Conservation (phyloP, 2,797 vertebrate species). For the Paedocypris micromegethes region DNA sequence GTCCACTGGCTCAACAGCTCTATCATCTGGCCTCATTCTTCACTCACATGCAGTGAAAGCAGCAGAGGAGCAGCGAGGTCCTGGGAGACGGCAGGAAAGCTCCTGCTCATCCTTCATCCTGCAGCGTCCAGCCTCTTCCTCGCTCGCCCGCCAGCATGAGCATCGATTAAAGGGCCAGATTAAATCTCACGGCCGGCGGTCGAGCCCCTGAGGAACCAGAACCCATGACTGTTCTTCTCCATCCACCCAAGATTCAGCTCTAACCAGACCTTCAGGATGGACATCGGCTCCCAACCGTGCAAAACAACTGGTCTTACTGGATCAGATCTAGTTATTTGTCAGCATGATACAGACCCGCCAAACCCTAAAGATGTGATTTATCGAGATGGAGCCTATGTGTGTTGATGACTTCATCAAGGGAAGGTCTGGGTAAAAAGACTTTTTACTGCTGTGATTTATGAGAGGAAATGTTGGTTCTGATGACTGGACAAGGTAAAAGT, state of each 20-base stretch:
- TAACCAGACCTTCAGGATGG: no score
- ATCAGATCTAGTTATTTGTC: neutral
- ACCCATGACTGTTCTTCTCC: slow-evolving; percentile 72
- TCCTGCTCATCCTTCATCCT: slow-evolving; percentile 69
- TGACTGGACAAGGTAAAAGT: slow-evolving; percentile 34
- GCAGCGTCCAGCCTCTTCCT: slow-evolving; percentile 38
- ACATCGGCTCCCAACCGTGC: neutral
- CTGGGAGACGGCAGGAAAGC: slow-evolving; percentile 65
- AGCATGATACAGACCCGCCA: slow-evolving; percentile 11
- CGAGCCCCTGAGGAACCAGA: slow-evolving; percentile 68
- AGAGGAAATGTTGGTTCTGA: slow-evolving; percentile 39
- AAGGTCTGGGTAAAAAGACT: slow-evolving; percentile 35
- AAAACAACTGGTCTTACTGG: neutral
- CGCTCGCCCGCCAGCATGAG: slow-evolving; percentile 52
- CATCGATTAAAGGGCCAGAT: slow-evolving; percentile 76
- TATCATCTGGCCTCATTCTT: slow-evolving; percentile 30
- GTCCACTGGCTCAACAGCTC: slow-evolving; percentile 5
- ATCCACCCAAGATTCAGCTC: slow-evolving; percentile 60
- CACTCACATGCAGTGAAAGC: slow-evolving; percentile 56
- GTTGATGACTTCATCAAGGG: slow-evolving; percentile 44
- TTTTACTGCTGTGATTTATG: slow-evolving; percentile 39
- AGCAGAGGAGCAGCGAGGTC: slow-evolving; percentile 57
- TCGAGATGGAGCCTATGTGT: slow-evolving; percentile 6
- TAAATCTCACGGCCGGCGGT: slow-evolving; percentile 71
- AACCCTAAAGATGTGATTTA: slow-evolving; percentile 36